Evolutionary conservation across 2,797 vertebrate genomes (phyloP).

Genomic region (Anguilla pacifica): DNA sequence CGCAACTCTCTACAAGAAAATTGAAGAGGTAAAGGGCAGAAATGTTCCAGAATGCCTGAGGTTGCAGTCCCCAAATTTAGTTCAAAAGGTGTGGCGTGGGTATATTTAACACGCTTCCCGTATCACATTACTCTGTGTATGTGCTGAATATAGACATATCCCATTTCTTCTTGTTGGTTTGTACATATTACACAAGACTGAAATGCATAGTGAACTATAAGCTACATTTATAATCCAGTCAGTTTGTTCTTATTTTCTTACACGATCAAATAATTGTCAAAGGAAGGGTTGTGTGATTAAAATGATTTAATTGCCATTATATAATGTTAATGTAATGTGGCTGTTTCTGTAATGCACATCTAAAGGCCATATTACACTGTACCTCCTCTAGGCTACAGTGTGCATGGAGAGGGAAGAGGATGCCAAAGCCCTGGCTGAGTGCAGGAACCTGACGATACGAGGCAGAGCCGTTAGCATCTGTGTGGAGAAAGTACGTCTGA

Average conservation of each 20-base stretch:
- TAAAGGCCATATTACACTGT: neutral
- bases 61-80: neutral
- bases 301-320: too few relatives aligned
- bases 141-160: neutral
- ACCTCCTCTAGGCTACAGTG: slow-evolving; percentile 74
- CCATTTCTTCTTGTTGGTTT: neutral
- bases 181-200: neutral
- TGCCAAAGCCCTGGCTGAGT: slow-evolving; percentile 70
- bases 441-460: slow-evolving; percentile 63
- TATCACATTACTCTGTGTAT: neutral
- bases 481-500: slow-evolving; percentile 52
- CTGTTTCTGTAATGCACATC: neutral
- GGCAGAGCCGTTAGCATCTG: slow-evolving; percentile 65
- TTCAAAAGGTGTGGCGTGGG: neutral
- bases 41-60: neutral
- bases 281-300: too few relatives aligned
- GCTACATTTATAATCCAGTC: too few relatives aligned
- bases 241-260: too few relatives aligned
- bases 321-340: neutral
- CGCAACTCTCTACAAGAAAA: slow-evolving; percentile 71
- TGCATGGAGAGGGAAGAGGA: slow-evolving; percentile 81
- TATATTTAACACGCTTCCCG: neutral
- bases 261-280: neutral
- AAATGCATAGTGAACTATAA: too few relatives aligned
- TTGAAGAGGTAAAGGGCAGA: slow-evolving; percentile 65